Evolutionary conservation across 2,113 vertebrate genomes (phyloP).

Genomic region (Camelus bactrianus): DNA sequence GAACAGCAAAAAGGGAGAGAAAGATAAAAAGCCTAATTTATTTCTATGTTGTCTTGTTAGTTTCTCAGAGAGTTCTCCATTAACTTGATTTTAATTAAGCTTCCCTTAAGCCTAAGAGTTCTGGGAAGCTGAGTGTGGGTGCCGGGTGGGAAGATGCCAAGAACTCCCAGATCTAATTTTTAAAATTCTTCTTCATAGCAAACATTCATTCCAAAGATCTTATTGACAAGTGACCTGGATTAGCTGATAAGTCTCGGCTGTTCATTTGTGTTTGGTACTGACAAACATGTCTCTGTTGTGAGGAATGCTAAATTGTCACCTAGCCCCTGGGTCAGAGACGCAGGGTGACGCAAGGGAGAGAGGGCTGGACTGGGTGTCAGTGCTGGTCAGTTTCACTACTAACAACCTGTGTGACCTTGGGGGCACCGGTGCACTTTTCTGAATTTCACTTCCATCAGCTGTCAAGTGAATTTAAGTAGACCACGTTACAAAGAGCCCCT

Average conservation of each 20-base stretch:
- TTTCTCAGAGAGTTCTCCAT: slow-evolving; percentile 2
- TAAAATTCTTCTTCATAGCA: slow-evolving; percentile 53
- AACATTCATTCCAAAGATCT: slow-evolving; percentile 34
- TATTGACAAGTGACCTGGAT: slow-evolving; percentile 50
- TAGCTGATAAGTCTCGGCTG: not conserved
- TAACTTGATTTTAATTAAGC: slow-evolving; percentile 74
- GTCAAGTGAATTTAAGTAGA: not conserved
- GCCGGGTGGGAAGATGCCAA: slow-evolving; percentile 52
- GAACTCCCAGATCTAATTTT: slow-evolving; percentile 68
- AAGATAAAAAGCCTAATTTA: slow-evolving; percentile 37
- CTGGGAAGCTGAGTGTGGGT: not conserved
- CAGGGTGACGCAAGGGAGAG: not conserved
- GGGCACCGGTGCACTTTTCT: not conserved
- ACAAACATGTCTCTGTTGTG: not conserved
- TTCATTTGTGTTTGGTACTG: not conserved
- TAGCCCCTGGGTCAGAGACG: not conserved
- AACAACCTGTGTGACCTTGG: not conserved
- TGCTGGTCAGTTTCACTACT: not conserved
- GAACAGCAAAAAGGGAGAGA: not conserved
- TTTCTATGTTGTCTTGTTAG: slow-evolving; percentile 60
- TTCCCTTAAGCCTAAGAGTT: slow-evolving; percentile 55
- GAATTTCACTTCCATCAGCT: not conserved
- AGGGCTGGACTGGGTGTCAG: not conserved
- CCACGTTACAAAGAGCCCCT: not conserved
- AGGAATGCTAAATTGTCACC: not conserved